These are phyloP conservation scores for Peromyscus eremicus DNA, from an alignment of 2,797 vertebrate species.

Conservation along the genomic window DNA sequence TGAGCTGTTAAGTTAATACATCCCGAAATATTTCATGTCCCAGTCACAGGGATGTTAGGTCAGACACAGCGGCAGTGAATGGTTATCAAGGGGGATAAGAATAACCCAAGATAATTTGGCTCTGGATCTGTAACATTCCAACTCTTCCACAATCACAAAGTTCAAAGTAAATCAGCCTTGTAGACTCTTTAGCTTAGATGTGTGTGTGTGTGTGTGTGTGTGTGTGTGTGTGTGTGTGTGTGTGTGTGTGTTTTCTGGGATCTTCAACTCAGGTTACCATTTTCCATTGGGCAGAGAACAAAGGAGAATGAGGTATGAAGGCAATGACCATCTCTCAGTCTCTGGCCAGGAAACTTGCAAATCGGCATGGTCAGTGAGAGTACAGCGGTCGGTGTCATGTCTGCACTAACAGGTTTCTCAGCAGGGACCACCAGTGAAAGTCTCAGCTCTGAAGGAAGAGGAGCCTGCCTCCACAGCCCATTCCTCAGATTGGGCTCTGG, in stretches of 20 bases:
- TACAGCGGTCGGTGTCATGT: not conserved
- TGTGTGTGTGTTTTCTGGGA: not conserved
- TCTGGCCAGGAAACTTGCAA: not conserved
- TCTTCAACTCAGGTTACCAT: not conserved
- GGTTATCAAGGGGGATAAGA: not conserved
- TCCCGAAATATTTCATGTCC: not conserved
- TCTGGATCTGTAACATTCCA: not conserved
- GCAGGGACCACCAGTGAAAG: not conserved
- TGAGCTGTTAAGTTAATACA: not conserved
- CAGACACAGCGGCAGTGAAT: not conserved
- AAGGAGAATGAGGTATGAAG: not conserved
- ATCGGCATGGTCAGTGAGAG: not conserved
- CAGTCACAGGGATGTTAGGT: not conserved
- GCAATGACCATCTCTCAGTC: not conserved
- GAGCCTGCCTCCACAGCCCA: fast-evolving
- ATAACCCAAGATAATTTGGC: not conserved
- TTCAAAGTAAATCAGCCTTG: not conserved
- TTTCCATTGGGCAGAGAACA: not conserved
- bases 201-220: too few species aligned
- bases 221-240: too few species aligned
- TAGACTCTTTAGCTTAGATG: not conserved
- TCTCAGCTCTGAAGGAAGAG: fast-evolving
- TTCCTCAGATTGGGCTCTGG: fast-evolving
- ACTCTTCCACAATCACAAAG: not conserved
- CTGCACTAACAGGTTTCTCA: not conserved